These are phyloP conservation scores for Raja brachyura DNA, from an alignment of 2,113 vertebrate species.

Conservation along the genomic window DNA sequence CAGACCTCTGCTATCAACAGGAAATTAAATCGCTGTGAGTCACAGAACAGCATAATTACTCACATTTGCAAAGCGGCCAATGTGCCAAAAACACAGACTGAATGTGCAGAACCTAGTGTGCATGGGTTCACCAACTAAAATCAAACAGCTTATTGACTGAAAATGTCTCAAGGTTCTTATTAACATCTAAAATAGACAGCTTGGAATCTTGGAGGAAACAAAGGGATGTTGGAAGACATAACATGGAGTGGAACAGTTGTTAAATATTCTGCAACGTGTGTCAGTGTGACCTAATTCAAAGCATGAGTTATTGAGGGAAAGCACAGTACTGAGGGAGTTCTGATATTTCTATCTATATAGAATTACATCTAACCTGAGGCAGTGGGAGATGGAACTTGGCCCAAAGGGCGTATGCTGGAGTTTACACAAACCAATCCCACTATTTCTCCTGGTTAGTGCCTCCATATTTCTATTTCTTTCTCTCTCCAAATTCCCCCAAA, in stretches of 20 bases:
- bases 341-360: background rate
- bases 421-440: background rate
- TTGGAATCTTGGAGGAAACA: background rate
- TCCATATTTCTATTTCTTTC: background rate
- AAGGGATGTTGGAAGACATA: background rate
- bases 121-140: background rate
- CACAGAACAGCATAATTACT: constrained; percentile 4
- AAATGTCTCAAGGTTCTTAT: background rate
- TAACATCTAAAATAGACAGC: background rate
- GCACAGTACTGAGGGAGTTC: background rate
- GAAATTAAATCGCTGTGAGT: constrained; percentile 9
- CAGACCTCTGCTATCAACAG: background rate
- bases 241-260: background rate
- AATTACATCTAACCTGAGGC: background rate
- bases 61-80: background rate
- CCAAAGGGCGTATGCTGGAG: background rate
- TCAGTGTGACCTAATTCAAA: background rate
- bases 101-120: background rate
- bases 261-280: background rate
- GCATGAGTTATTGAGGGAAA: background rate
- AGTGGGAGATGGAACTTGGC: background rate
- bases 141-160: too few relatives aligned
- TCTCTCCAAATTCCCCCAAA: background rate
- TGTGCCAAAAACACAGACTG: background rate
- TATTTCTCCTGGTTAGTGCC: background rate